Conservation (phyloP, 2,113 vertebrate species). For the Campylomormyrus numenius region DNA sequence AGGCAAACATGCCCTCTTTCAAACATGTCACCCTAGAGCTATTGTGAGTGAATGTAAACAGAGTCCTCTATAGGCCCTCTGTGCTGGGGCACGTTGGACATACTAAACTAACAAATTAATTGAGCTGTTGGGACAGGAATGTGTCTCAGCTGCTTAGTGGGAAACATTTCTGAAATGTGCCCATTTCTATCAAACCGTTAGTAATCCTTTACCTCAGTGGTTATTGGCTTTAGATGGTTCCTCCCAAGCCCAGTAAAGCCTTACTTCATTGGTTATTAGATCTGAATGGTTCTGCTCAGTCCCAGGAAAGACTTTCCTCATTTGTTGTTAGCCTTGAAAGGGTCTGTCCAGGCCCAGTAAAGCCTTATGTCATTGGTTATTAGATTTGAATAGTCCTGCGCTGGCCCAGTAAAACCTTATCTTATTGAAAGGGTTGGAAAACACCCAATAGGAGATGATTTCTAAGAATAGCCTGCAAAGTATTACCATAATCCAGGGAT, state of each 20-base stretch:
- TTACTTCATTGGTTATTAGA: neutral
- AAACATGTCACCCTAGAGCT: slow-evolving; percentile 29
- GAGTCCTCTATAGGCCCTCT: slow-evolving; percentile 20
- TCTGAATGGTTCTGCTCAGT: neutral
- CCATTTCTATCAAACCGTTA: neutral
- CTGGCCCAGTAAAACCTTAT: neutral
- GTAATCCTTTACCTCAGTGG: neutral
- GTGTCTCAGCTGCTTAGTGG: slow-evolving; percentile 18
- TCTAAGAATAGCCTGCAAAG: slow-evolving; percentile 4
- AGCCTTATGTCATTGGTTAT: neutral
- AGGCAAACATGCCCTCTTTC: slow-evolving; percentile 34
- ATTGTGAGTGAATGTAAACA: slow-evolving; percentile 36
- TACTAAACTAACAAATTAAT: slow-evolving; percentile 28
- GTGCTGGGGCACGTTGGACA: slow-evolving; percentile 43
- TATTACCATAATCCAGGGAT: neutral
- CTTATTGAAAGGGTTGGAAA: neutral
- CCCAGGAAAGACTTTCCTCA: neutral
- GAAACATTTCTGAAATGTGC: slow-evolving; percentile 23
- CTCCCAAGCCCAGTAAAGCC: neutral
- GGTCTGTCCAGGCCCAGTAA: neutral
- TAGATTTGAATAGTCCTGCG: neutral
- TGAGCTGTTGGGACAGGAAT: neutral
- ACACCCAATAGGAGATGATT: neutral
- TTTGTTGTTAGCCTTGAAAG: neutral
- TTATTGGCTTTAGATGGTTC: neutral